A percentile compares a stretch with the other conserved stretches of the same genome.
Conservation (phyloP, 2,113 vertebrate genomes). For the Thomomys bottae region DNA sequence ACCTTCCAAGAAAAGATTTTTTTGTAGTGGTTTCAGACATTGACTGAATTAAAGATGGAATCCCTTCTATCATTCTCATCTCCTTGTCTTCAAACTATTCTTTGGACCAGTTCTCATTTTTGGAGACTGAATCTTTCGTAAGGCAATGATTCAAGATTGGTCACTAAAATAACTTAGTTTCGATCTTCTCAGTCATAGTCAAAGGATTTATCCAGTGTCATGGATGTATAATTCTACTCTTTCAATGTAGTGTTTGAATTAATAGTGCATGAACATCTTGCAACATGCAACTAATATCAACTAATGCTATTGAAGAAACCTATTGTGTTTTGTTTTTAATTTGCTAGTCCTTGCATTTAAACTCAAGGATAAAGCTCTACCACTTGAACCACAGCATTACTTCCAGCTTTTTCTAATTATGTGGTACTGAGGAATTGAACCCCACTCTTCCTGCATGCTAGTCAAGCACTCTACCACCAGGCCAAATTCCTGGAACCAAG, state of each 20-base stretch:
- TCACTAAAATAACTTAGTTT: slow-evolving; percentile 39
- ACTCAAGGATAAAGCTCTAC: no score
- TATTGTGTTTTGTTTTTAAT: no score
- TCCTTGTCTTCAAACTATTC: not conserved
- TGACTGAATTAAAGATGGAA: slow-evolving; percentile 37
- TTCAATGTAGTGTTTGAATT: slow-evolving; percentile 7
- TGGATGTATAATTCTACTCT: not conserved
- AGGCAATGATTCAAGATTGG: slow-evolving; percentile 36
- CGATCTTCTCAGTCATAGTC: slow-evolving; percentile 24
- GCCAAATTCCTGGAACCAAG: no score
- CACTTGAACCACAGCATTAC: no score
- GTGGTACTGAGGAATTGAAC: no score
- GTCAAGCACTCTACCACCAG: no score
- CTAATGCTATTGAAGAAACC: slow-evolving; percentile 38
- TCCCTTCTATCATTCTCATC: not conserved
- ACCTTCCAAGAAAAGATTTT: not conserved
- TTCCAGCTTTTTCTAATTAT: no score
- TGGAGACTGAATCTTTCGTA: not conserved
- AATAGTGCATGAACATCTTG: slow-evolving; percentile 51
- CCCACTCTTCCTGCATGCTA: no score
- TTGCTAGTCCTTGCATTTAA: no score
- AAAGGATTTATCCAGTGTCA: not conserved
- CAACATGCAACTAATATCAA: slow-evolving; percentile 49
- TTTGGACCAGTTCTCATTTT: slow-evolving; percentile 15
- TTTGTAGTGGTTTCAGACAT: not conserved